These are phyloP conservation scores for Criorhina ranunculi DNA, from an alignment of 2,888 invertebrate species.

Conservation along the genomic window DNA sequence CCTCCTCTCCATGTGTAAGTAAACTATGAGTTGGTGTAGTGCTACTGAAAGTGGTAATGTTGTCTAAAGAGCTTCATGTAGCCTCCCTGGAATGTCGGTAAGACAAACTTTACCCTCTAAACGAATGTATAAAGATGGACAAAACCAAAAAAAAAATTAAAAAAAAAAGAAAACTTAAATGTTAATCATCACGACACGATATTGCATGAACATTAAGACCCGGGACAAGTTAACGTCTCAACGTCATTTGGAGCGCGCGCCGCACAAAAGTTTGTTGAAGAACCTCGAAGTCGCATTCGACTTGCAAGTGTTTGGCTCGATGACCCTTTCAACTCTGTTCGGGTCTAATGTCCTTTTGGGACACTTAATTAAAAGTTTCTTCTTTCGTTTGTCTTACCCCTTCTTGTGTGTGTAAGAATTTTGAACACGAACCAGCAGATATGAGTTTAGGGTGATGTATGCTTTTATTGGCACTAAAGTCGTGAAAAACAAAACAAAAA, in stretches of 20 bases:
- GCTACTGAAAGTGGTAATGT: slow-evolving; percentile 44
- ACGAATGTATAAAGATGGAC: slow-evolving; percentile 53
- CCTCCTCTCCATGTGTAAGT: slow-evolving; percentile 11
- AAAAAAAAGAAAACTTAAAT: slow-evolving; percentile 56
- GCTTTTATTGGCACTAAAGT: slow-evolving; percentile 48
- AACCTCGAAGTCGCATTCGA: slow-evolving; percentile 25
- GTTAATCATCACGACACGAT: slow-evolving; percentile 73
- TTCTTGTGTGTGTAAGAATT: slow-evolving; percentile 39
- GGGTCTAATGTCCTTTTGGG: slow-evolving; percentile 74
- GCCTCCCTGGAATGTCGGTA: slow-evolving; percentile 24
- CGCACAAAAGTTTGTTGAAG: slow-evolving; percentile 36
- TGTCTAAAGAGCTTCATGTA: slow-evolving; percentile 42
- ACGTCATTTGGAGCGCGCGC: slow-evolving; percentile 10
- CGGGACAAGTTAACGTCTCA: slow-evolving; percentile 46
- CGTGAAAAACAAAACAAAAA: neutral
- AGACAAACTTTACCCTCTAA: slow-evolving; percentile 58
- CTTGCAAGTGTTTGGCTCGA: slow-evolving; percentile 72
- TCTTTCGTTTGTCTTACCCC: slow-evolving; percentile 1
- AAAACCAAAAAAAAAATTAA: slow-evolving; percentile 28
- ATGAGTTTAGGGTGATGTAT: slow-evolving; percentile 63
- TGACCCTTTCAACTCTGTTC: slow-evolving; percentile 67
- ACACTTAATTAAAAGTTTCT: slow-evolving; percentile 75
- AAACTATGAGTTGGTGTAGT: slow-evolving; percentile 20
- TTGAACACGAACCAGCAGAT: slow-evolving; percentile 14
- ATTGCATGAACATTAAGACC: slow-evolving; percentile 58